A percentile compares a stretch with the other conserved stretches of the same genome.
phyloP scores from a whole-genome alignment of 1,140 invertebrate species.

The Argopecten irradians region DNA sequence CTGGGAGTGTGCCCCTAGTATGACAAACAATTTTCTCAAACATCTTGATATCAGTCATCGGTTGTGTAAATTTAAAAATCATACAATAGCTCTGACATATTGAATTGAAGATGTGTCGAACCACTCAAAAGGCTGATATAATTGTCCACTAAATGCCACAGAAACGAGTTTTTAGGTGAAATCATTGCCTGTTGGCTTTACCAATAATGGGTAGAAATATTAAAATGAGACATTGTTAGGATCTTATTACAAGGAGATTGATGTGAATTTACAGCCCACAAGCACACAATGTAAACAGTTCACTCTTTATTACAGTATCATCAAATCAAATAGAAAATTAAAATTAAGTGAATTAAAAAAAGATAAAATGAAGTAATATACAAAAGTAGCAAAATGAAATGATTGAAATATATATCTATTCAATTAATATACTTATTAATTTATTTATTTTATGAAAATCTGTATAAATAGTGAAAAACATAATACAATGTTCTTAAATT shows the following conservation, averaged over 20 bases:
- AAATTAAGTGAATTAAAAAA: not conserved
- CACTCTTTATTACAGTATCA: not conserved
- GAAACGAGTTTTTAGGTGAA: not conserved
- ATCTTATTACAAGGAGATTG: not conserved
- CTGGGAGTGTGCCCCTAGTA: not conserved
- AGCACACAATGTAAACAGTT: not conserved
- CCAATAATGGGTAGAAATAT: not conserved
- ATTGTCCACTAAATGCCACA: conserved; percentile 6
- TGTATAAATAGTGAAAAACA: not conserved
- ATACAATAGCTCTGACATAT: not conserved
- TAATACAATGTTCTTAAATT: no score
- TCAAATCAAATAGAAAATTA: not conserved
- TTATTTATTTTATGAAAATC: not conserved
- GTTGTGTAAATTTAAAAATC: conserved; percentile 23
- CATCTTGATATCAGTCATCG: conserved; percentile 1
- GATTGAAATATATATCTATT: not conserved
- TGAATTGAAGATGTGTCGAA: not conserved
- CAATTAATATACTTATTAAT: not conserved
- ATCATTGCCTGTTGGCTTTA: not conserved
- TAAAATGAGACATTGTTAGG: not conserved
- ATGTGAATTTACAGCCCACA: not conserved
- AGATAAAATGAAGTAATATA: no score
- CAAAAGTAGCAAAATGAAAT: not conserved
- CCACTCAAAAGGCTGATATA: not conserved
- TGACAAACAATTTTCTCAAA: conserved; percentile 9